Base-by-base conservation (phyloP, 1,140 invertebrate species). In the Bicyclus anynana region DNA sequence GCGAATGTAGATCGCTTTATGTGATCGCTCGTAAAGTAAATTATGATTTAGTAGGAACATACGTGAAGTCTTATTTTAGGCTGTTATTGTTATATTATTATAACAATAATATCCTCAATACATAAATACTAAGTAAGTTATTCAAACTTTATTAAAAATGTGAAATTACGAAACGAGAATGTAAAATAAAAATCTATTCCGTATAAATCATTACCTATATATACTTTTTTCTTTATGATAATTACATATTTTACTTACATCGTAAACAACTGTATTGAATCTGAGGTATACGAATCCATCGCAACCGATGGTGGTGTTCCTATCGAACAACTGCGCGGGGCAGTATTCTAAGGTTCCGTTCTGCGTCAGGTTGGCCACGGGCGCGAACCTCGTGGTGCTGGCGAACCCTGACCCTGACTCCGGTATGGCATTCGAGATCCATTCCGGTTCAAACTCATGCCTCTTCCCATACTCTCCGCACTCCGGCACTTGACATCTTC, bases 211-310 rank as follows among this genome's bases (percentile, higher is more conserved):
- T n/a, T n/a, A n/a, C n/a, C n/a, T n/a, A n/a, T n/a, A n/a, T n/a
- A n/a, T n/a, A n/a, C n/a, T n/a, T n/a, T n/a, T n/a, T n/a, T n/a
- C n/a, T n/a, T n/a, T n/a, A n/a, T n/a, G 3, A 23, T 23, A 23
- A 23, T 23, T 23, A 23, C 3, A 23, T 4, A 1, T 48, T 18
- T 38, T 40, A 68, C 71, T 71, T 52, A 88, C 86, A 48, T 86
- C 84, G 42, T 82, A 82, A 0, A 87, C 82, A 5, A 81, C 74
- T 18, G 86, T 76, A 38, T 87, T 75, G 2, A 76, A 64, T 48
- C 74, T 71, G 2, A 69, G 73, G 35, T 84, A 82, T 2, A 86
- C 74, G 18, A 63, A 87, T 0, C 54, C 62, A 10, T 89, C 75
- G 26, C 84, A 87, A 0, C 47, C 35, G 1, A 70, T 48, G 4